These are phyloP conservation scores for Isaurus tuberculatus DNA, from an alignment of 92 coral and sea anemone genomes.

Conservation along the genomic window DNA sequence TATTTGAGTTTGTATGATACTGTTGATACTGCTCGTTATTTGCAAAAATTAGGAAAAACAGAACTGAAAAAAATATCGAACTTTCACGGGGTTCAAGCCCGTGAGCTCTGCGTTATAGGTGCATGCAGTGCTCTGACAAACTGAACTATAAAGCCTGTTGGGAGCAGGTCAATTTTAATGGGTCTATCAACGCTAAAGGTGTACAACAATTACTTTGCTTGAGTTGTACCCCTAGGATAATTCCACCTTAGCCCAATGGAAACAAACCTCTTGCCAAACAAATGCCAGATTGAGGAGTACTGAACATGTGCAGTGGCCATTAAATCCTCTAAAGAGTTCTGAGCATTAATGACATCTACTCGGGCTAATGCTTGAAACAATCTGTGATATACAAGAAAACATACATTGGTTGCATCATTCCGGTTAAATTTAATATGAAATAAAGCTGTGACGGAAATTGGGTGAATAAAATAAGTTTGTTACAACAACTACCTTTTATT, in stretches of 20 bases:
- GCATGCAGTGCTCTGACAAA: no score
- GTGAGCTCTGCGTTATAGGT: no score
- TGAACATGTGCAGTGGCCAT: constrained; percentile 81
- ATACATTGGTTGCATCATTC: neutral
- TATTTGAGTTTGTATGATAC: no score
- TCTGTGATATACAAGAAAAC: constrained; percentile 51
- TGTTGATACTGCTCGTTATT: no score
- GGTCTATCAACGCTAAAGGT: no score
- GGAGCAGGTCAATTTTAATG: no score
- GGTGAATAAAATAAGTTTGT: neutral
- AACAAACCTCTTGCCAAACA: constrained; percentile 91
- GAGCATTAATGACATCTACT: constrained; percentile 82
- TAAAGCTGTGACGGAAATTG: neutral
- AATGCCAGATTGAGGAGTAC: constrained; percentile 86
- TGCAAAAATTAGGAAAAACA: no score
- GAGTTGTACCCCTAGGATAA: no score
- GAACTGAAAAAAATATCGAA: no score
- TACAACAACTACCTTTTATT: neutral
- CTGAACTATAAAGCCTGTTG: no score
- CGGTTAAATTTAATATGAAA: neutral
- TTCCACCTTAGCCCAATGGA: neutral
- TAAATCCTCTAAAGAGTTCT: constrained; percentile 84
- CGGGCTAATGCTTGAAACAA: constrained; percentile 80
- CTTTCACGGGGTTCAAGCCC: no score
- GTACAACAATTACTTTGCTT: no score